Evolutionary conservation across 2,797 vertebrate genomes (phyloP).

Genomic region (Hemitrygon akajei): DNA sequence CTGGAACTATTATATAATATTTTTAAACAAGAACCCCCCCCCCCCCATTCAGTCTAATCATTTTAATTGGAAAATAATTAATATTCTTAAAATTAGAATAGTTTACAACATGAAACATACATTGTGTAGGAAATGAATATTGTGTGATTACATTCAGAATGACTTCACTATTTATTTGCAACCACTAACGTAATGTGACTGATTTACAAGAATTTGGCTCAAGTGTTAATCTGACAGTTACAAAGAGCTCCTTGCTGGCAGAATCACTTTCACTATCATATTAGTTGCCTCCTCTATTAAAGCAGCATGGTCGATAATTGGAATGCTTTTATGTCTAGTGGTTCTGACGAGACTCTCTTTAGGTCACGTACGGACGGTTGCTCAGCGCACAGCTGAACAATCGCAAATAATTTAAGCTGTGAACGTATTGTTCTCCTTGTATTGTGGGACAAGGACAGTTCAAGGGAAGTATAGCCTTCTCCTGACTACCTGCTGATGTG

Average conservation of each 20-base stretch:
- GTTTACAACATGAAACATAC: neutral
- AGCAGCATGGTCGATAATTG: constrained; percentile 79
- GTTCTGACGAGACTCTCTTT: constrained; percentile 77
- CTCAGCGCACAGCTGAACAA: constrained; percentile 77
- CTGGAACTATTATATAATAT: neutral
- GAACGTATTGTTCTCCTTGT: constrained; percentile 69
- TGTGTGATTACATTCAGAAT: neutral
- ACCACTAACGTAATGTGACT: constrained; percentile 61
- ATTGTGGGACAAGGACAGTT: constrained; percentile 70
- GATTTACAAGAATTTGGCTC: constrained; percentile 74
- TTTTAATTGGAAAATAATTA: constrained; percentile 23
- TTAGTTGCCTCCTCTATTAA: constrained; percentile 68
- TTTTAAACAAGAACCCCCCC: neutral
- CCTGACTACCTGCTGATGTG: constrained; percentile 64
- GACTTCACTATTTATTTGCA: constrained; percentile 62
- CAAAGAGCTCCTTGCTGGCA: constrained; percentile 62
- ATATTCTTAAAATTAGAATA: neutral
- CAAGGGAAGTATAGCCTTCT: constrained; percentile 69
- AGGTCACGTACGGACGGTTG: constrained; percentile 75
- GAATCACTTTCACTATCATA: constrained; percentile 67
- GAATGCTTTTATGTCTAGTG: constrained; percentile 83
- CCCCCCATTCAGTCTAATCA: neutral
- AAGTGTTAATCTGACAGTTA: constrained; percentile 75
- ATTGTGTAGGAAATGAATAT: neutral
- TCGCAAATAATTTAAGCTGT: constrained; percentile 88